phyloP scores from a whole-genome alignment of 2,888 invertebrate species.

The Ariolimax columbianus region DNA sequence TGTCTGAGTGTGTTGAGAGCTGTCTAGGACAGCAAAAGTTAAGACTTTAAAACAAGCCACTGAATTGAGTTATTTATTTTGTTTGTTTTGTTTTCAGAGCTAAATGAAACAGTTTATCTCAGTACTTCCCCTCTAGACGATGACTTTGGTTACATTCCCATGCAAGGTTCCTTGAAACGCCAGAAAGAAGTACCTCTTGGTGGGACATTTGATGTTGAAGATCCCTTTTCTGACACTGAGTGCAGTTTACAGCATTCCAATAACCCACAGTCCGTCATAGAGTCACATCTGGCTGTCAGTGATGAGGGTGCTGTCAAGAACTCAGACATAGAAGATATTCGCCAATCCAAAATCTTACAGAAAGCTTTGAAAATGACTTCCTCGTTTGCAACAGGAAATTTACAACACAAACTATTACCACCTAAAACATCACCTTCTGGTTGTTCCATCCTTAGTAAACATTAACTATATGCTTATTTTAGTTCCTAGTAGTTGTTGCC shows the following conservation, averaged over 20 bases:
- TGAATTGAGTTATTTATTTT: not conserved
- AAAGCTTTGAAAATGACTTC: conserved; percentile 21
- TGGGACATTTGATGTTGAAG: not conserved
- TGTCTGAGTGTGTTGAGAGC: no score
- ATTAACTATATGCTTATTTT: not conserved
- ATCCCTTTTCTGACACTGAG: conserved; percentile 32
- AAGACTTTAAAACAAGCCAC: no score
- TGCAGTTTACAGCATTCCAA: not conserved
- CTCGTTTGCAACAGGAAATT: not conserved
- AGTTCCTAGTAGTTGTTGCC: no score
- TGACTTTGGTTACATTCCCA: conserved; percentile 33
- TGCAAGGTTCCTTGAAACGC: conserved; percentile 20
- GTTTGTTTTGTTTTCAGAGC: not conserved
- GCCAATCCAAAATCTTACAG: not conserved
- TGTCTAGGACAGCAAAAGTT: no score
- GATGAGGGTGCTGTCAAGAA: conserved; percentile 3
- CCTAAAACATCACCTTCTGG: not conserved
- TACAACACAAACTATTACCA: conserved; percentile 28
- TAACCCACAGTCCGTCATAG: not conserved
- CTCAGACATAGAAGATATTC: conserved; percentile 1
- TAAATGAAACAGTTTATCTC: not conserved
- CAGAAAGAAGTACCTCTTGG: conserved; percentile 1
- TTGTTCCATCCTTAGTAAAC: not conserved
- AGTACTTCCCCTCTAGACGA: not conserved
- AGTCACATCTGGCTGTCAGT: not conserved